phyloP scores from a whole-genome alignment of 2,888 invertebrate species.

The Autographa pulchrina region DNA sequence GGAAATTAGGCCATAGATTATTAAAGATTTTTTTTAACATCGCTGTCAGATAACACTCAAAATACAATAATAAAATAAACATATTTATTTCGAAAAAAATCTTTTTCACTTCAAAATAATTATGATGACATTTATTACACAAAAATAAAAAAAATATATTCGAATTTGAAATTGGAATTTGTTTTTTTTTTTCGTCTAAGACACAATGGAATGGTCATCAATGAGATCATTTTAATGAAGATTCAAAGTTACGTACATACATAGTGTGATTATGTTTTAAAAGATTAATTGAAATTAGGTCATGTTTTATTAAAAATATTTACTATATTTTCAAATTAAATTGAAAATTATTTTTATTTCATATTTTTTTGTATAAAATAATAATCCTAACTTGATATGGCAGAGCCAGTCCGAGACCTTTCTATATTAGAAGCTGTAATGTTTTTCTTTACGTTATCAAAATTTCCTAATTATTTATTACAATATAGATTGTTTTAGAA shows the following conservation, averaged over 20 bases:
- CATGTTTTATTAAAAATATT: conserved; percentile 46
- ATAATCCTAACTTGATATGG: conserved; percentile 54
- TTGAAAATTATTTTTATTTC: conserved; percentile 31
- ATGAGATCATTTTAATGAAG: conserved; percentile 59
- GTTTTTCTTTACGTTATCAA: conserved; percentile 50
- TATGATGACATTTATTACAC: conserved; percentile 2
- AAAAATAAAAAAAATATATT: conserved; percentile 13
- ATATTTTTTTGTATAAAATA: conserved; percentile 30
- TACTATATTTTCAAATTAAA: conserved; percentile 35
- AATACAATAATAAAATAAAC: background rate
- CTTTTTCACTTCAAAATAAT: conserved; percentile 25
- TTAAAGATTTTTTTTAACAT: conserved; percentile 1
- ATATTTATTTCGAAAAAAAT: conserved; percentile 1
- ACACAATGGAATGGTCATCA: conserved; percentile 50
- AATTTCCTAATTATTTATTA: conserved; percentile 48
- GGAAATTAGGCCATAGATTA: conserved; percentile 37
- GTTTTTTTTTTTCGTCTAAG: conserved; percentile 21
- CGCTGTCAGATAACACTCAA: conserved; percentile 9
- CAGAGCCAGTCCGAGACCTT: conserved; percentile 44
- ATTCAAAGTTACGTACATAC: conserved; percentile 39
- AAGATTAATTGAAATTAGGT: conserved; percentile 49
- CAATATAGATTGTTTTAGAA: conserved; percentile 47
- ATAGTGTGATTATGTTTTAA: conserved; percentile 46
- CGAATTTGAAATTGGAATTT: conserved; percentile 13
- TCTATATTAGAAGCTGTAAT: conserved; percentile 36